phyloP scores from a whole-genome alignment of 2,888 invertebrate genomes.

The Trachelus stipa region DNA sequence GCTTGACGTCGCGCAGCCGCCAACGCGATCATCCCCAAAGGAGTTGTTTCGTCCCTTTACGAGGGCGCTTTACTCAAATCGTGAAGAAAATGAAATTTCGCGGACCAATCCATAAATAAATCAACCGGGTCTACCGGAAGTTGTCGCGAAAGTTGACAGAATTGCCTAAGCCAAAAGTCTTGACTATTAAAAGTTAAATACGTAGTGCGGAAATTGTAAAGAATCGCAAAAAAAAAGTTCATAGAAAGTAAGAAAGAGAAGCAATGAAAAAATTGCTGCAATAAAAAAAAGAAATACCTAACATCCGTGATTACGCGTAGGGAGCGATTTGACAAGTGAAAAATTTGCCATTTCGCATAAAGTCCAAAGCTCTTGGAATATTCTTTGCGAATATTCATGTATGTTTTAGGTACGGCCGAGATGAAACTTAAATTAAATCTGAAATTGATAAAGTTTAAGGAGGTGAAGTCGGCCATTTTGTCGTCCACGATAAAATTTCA shows the following conservation, averaged over 20 bases:
- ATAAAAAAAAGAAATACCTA: background rate
- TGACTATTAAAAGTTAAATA: background rate
- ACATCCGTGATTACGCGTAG: background rate
- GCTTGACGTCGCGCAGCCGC: background rate
- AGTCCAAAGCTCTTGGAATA: background rate
- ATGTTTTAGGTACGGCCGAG: background rate
- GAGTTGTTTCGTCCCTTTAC: background rate
- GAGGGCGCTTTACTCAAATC: constrained; percentile 19
- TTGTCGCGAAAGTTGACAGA: background rate
- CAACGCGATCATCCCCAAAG: background rate
- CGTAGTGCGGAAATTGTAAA: background rate
- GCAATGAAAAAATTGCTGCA: background rate
- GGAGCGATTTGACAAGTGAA: background rate
- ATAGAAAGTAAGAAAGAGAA: too few species aligned
- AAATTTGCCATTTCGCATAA: background rate
- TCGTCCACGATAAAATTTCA: background rate
- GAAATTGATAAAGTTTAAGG: background rate
- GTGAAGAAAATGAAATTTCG: constrained; percentile 15
- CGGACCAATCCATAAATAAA: background rate
- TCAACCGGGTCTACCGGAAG: background rate
- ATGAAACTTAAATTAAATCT: background rate
- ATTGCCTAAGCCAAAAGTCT: background rate
- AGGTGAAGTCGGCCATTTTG: background rate
- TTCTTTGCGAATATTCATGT: background rate
- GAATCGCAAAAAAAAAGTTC: background rate